Evolutionary conservation across 2,888 invertebrate genomes (phyloP).

Genomic region (Atrina japonica): DNA sequence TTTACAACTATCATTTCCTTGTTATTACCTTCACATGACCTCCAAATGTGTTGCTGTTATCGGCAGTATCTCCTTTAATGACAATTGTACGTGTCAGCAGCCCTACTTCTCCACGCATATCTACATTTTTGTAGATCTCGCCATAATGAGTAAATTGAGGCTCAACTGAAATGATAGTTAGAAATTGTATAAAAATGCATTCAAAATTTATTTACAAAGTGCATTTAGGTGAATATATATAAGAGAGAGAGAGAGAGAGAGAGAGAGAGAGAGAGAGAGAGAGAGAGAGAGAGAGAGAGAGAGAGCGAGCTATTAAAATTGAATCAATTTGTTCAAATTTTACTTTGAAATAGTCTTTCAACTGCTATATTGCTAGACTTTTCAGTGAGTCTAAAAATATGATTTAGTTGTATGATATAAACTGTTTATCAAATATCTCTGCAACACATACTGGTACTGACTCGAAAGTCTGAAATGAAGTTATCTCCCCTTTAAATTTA

Average conservation of each 20-base stretch:
- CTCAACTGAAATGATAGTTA: constrained; percentile 31
- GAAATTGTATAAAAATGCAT: too few species aligned
- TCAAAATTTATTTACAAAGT: too few species aligned
- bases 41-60: constrained; percentile 58
- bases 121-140: constrained; percentile 42
- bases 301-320: neutral
- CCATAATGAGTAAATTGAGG: constrained; percentile 48
- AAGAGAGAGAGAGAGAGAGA: constrained; percentile 9
- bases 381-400: too few species aligned
- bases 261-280: constrained; percentile 9
- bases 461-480: too few species aligned
- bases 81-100: constrained; percentile 52
- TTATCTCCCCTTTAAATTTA: too few species aligned
- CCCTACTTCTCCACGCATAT: constrained; percentile 58
- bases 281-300: constrained; percentile 9
- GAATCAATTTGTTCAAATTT: neutral
- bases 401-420: too few species aligned
- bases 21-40: constrained; percentile 63
- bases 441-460: too few species aligned
- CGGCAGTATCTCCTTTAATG: constrained; percentile 51
- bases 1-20: neutral
- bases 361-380: too few species aligned
- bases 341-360: too few species aligned
- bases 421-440: too few species aligned
- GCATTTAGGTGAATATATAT: too few species aligned